Percentiles rank a stretch among this genome's conserved stretches.
These are phyloP conservation scores for Lithophane socia DNA, from an alignment of 2,888 invertebrate species.

Conservation along the genomic window DNA sequence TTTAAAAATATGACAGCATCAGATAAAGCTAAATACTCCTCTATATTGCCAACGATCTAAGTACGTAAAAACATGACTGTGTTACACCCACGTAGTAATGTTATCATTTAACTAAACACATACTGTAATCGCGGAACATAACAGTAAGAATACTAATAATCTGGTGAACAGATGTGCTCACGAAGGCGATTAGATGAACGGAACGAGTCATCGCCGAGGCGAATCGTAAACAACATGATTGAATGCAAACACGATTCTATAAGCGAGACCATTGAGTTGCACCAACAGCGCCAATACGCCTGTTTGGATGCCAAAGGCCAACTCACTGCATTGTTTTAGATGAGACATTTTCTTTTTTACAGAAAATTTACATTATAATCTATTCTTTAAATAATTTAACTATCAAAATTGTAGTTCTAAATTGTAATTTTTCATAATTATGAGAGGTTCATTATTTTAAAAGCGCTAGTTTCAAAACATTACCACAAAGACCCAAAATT, in stretches of 20 bases:
- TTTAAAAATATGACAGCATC: conserved; percentile 8
- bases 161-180: conserved; percentile 55
- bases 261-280: conserved; percentile 41
- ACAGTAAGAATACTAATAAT: conserved; percentile 56
- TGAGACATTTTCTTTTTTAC: too few relatives aligned
- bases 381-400: not conserved
- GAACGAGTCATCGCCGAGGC: conserved; percentile 59
- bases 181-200: conserved; percentile 58
- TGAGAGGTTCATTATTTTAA: conserved; percentile 19
- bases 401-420: too few relatives aligned
- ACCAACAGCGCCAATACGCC: conserved; percentile 28
- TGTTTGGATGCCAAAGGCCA: conserved; percentile 8
- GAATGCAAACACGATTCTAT: conserved; percentile 61
- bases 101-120: conserved; percentile 57
- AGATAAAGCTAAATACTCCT: conserved; percentile 13
- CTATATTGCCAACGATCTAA: conserved; percentile 7
- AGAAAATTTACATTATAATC: not conserved
- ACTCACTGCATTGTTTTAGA: not conserved
- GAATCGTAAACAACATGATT: conserved; percentile 67
- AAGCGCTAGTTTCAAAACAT: conserved; percentile 22
- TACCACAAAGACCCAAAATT: conserved; percentile 34
- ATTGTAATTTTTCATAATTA: not conserved
- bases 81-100: conserved; percentile 31
- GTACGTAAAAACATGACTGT: conserved; percentile 14
- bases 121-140: conserved; percentile 50